Percentiles rank a stretch among this genome's conserved stretches.
Evolutionary conservation across 2,888 invertebrate genomes (phyloP).

Genomic region (Drosophila multiciliata): DNA sequence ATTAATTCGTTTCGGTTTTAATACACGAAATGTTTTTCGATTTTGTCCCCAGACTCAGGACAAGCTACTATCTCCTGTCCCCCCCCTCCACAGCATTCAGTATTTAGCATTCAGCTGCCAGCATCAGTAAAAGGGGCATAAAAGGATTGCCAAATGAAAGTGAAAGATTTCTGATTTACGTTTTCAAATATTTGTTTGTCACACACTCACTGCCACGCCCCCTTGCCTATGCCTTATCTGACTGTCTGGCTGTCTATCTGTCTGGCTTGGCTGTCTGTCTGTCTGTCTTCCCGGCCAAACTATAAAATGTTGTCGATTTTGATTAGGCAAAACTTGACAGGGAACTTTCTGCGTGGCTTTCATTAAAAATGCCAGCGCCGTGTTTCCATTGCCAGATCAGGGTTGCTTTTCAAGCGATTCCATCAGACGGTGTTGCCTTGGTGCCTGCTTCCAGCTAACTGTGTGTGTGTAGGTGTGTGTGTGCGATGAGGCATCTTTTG

Average conservation of each 20-base stretch:
- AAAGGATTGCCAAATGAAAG: conserved; percentile 79
- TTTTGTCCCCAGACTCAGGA: conserved; percentile 59
- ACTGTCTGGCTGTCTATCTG: neutral
- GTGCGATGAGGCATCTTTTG: conserved; percentile 41
- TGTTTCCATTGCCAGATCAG: conserved; percentile 44
- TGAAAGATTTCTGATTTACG: conserved; percentile 79
- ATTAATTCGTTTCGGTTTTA: conserved; percentile 85
- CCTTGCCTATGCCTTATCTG: neutral
- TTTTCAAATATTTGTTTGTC: conserved; percentile 81
- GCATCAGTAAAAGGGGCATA: conserved; percentile 50
- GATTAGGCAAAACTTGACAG: conserved; percentile 80
- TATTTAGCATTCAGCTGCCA: neutral
- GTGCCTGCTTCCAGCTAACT: conserved; percentile 11
- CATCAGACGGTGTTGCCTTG: conserved; percentile 53
- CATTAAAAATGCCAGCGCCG: conserved; percentile 74
- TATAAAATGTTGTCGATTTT: conserved; percentile 83
- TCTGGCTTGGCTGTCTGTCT: neutral
- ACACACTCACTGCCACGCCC: conserved; percentile 55
- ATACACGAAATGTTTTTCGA: conserved; percentile 83
- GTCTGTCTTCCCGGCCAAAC: conserved; percentile 55
- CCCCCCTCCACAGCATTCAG: neutral
- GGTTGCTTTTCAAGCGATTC: conserved; percentile 58
- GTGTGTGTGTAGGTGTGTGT: neutral
- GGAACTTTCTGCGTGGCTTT: conserved; percentile 77
- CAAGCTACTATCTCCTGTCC: conserved; percentile 21